Evolutionary conservation across 1,140 invertebrate species (phyloP).

Genomic region (Papilio polytes): DNA sequence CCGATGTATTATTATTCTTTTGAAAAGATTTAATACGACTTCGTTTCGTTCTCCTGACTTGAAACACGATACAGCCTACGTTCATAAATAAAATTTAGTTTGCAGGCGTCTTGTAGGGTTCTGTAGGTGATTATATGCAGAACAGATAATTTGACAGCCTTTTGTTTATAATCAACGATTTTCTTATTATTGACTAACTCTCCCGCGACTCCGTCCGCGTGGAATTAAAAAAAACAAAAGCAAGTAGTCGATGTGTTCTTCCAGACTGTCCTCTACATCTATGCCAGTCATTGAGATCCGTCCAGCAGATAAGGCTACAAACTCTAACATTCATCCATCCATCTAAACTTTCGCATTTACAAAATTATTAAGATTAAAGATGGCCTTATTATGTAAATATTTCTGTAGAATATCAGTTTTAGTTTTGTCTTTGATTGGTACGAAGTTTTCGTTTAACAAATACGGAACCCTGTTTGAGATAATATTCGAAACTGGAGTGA

Average conservation of each 20-base stretch:
- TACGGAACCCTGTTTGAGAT: slow-evolving; percentile 31
- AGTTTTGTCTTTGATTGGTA: too few relatives aligned
- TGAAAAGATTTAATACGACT: slow-evolving; percentile 45
- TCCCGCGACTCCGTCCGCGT: too few relatives aligned
- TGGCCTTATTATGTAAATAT: too few relatives aligned
- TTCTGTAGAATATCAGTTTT: too few relatives aligned
- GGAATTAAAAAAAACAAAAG: too few relatives aligned
- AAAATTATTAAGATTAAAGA: too few relatives aligned
- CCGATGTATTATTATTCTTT: slow-evolving; percentile 37
- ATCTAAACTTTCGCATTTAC: too few relatives aligned
- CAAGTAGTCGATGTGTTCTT: too few relatives aligned
- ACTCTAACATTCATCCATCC: too few relatives aligned
- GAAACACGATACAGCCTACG: slow-evolving; percentile 48
- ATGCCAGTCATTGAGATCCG: too few relatives aligned
- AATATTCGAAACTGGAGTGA: slow-evolving; percentile 32
- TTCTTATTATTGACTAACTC: not conserved
- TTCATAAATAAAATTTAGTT: slow-evolving; percentile 45
- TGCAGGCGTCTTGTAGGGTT: slow-evolving; percentile 34
- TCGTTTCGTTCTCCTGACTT: slow-evolving; percentile 45
- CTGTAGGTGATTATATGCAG: not conserved
- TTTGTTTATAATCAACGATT: not conserved
- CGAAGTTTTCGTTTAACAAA: not conserved
- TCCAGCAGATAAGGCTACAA: too few relatives aligned
- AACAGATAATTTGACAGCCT: not conserved
- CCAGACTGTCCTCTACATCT: too few relatives aligned